Percentiles rank a stretch among this genome's conserved stretches.
Evolutionary conservation across 2,113 vertebrate genomes (phyloP).

Genomic region (Hippocampus comes): DNA sequence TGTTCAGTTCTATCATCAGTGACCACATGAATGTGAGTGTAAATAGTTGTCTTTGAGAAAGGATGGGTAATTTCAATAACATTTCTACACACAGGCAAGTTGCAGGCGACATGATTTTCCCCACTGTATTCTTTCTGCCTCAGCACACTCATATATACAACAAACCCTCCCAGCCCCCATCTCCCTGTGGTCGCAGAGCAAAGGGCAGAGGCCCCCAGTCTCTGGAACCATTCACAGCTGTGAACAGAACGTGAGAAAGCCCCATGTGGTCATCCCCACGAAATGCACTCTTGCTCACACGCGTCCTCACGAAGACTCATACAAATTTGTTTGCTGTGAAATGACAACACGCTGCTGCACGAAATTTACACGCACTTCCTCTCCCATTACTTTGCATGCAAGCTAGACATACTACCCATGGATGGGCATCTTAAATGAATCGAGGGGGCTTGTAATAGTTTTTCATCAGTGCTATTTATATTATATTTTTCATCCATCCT

Average conservation of each 20-base stretch:
- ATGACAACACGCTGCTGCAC: slow-evolving; percentile 40
- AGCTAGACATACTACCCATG: neutral
- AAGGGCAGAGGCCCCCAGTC: slow-evolving; percentile 58
- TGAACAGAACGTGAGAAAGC: slow-evolving; percentile 77
- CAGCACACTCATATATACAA: slow-evolving; percentile 3
- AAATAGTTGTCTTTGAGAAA: neutral
- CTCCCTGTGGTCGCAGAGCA: slow-evolving; percentile 57
- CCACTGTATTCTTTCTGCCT: slow-evolving; percentile 18
- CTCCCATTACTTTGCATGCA: slow-evolving; percentile 28
- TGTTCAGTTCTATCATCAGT: neutral
- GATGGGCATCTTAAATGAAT: too few species aligned
- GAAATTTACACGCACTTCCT: slow-evolving; percentile 55
- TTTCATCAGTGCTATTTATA: too few species aligned
- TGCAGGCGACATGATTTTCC: slow-evolving; percentile 4
- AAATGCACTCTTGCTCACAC: slow-evolving; percentile 44
- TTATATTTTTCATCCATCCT: too few species aligned
- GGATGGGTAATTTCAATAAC: neutral
- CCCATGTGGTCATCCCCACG: slow-evolving; percentile 67
- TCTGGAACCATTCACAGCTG: slow-evolving; percentile 72
- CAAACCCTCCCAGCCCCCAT: neutral
- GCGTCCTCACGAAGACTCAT: slow-evolving; percentile 33
- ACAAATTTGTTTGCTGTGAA: slow-evolving; percentile 55
- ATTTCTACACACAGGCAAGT: neutral
- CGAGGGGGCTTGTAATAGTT: too few species aligned
- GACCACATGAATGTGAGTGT: neutral